Evolutionary conservation across 2,113 vertebrate species (phyloP), one percentile per base, ranked within the genome.

Genomic region (Isurus oxyrinchus): DNA sequence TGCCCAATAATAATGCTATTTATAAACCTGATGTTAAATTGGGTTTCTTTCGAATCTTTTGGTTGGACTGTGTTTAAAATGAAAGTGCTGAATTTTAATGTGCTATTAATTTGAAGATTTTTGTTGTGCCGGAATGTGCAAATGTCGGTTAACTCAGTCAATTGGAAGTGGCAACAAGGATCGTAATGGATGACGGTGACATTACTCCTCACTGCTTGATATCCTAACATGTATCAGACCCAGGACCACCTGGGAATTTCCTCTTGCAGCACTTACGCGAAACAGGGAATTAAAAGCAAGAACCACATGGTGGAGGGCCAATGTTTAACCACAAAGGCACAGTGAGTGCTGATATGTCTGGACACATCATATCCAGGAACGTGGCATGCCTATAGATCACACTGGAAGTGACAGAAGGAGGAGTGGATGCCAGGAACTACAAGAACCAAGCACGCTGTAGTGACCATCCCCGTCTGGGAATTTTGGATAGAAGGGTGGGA

Each of bases 331-430:
- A 59, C 88, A 59, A 91, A 91, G 55, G 53, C 88, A 91, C 88
- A 91, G 55, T 13, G 35, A 91, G 88, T 91, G 57, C 88, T 59
- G 88, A 91, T 91, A 59, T 59, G 55, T 91, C 57, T 91, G 55
- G 35, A 63, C 59, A 94, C 59, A 63, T 63, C 66, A 95, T 55
- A 72, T 53, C 23, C 67, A 55, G 66, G 67, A 53, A 31, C 67
- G n/a, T 49, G 19, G 66, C 44, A 72, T 95, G 94, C 11, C 25
- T 40, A 49, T 53, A 72, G 49, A 95, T 53, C 44, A 31, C 40
- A 10, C 61, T 69, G 44, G 5, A 53, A 95, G 94, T 53, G 67
- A 35, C 40, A 95, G 67, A 69, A 19, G 94, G 49, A 31, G 55
- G 59, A 55, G 27, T 16, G 3, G 67, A 21, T 72, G 94, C 61